Conservation (phyloP, 2,113 vertebrate species). For the Pelmatolapia mariae region DNA sequence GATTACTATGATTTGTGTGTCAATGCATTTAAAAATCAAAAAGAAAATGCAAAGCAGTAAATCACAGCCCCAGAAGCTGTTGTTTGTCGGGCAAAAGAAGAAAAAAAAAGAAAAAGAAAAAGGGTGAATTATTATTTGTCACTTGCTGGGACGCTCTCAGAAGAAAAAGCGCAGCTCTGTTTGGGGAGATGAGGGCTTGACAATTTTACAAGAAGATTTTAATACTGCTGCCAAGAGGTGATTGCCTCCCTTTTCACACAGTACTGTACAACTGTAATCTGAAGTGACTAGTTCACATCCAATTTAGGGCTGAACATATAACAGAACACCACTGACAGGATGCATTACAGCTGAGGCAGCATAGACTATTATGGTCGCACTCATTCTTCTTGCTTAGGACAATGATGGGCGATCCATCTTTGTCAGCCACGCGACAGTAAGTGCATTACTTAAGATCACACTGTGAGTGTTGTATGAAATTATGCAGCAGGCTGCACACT, state of each 20-base stretch:
- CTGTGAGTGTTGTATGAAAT: not conserved
- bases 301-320: slow-evolving; percentile 26
- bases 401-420: not conserved
- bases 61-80: not conserved
- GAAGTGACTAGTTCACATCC: slow-evolving; percentile 42
- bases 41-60: not conserved
- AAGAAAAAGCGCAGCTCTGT: not conserved
- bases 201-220: slow-evolving; percentile 50
- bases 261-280: slow-evolving; percentile 16
- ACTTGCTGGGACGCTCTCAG: not conserved
- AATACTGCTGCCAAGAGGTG: slow-evolving; percentile 39
- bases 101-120: not conserved
- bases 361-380: not conserved
- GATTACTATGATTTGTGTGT: slow-evolving; percentile 27
- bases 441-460: not conserved
- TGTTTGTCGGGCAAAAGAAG: slow-evolving; percentile 4
- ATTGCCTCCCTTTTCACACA: slow-evolving; percentile 26
- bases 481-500: not conserved
- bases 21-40: not conserved
- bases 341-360: slow-evolving; percentile 21
- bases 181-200: slow-evolving; percentile 20
- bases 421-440: not conserved
- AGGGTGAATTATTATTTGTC: not conserved
- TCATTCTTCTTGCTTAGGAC: slow-evolving; percentile 12
- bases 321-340: slow-evolving; percentile 31